These are phyloP conservation scores for Piaya cayana DNA, from an alignment of 2,113 vertebrate species.

Conservation along the genomic window DNA sequence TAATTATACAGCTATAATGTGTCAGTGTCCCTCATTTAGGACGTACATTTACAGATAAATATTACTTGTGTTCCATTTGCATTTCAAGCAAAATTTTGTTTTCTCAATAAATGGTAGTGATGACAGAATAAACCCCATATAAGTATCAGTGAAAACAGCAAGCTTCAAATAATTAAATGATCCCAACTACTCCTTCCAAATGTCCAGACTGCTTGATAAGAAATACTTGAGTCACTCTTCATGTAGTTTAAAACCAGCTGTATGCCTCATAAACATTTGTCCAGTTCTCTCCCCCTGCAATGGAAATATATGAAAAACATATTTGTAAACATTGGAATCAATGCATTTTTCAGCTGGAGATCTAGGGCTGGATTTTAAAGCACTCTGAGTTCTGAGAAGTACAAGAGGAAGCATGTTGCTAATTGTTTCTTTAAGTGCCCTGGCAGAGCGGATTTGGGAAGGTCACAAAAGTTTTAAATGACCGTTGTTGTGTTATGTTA, in stretches of 20 bases:
- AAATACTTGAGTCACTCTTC: not conserved
- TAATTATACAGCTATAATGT: not conserved
- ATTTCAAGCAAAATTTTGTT: not conserved
- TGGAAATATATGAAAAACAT: not conserved
- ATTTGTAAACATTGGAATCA: not conserved
- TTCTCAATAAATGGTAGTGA: not conserved
- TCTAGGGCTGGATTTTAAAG: not conserved
- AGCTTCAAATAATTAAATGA: not conserved
- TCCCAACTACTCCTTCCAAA: not conserved
- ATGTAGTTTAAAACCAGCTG: not conserved
- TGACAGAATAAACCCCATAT: not conserved
- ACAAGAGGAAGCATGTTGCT: no score
- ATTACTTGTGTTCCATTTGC: not conserved
- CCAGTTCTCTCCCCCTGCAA: accelerated
- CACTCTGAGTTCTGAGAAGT: not conserved
- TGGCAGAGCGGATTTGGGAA: no score
- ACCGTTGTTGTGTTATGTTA: no score
- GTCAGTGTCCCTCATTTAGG: not conserved
- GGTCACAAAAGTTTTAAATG: no score
- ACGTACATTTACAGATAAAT: not conserved
- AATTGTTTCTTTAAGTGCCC: no score
- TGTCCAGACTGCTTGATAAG: not conserved
- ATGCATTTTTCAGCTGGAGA: not conserved
- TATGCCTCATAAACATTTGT: not conserved
- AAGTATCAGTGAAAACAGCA: not conserved